phyloP scores from a whole-genome alignment of 1,140 invertebrate genomes.

The Lamellibrachia luymesi region DNA sequence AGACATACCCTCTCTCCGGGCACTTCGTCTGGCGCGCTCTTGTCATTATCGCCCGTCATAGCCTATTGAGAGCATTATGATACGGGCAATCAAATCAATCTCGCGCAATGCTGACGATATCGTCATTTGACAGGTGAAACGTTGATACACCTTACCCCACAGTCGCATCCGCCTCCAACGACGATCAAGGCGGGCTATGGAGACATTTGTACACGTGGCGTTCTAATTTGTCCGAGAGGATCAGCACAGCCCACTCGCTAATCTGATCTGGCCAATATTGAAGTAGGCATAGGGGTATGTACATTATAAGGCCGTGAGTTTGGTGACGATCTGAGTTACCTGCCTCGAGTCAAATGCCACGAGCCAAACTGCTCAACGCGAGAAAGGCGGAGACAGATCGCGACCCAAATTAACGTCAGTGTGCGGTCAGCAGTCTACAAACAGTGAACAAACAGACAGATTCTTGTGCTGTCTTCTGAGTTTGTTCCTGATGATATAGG shows the following conservation, averaged over 20 bases:
- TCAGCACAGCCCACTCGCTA: neutral
- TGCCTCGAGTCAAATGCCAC: neutral
- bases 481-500: too few relatives aligned
- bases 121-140: neutral
- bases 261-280: neutral
- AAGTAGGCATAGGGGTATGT: neutral
- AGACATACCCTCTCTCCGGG: neutral
- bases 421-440: too few relatives aligned
- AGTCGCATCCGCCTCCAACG: neutral
- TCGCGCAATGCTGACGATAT: neutral
- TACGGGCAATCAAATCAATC: neutral
- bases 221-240: neutral
- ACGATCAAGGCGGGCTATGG: neutral
- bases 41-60: neutral
- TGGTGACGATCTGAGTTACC: neutral
- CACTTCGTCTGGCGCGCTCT: neutral
- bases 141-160: neutral
- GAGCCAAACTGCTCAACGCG: neutral
- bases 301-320: neutral
- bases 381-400: too few relatives aligned
- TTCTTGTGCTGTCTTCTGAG: too few relatives aligned
- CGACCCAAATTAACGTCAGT: too few relatives aligned
- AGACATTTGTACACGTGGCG: neutral
- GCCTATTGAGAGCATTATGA: neutral
- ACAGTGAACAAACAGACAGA: too few relatives aligned